Base-by-base conservation (phyloP, 2,888 invertebrate genomes). In the Alentia gelatinosa region DNA sequence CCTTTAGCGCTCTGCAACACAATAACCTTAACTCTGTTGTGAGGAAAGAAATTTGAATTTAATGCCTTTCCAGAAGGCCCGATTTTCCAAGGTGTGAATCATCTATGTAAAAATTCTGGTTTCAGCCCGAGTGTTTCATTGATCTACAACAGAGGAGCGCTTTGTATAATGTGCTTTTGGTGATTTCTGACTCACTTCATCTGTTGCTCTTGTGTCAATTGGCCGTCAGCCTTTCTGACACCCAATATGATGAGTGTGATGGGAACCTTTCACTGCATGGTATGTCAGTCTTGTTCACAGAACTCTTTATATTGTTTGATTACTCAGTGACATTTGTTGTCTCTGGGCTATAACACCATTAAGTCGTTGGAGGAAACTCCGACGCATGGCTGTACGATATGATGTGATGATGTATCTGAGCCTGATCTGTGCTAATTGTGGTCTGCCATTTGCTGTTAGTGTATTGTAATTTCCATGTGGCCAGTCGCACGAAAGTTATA, bases 151-250 rank as follows among this genome's bases (percentile, higher is more conserved):
- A 39, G 79, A 39, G 68, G 79, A 39, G 12, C 37, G 79, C 79
- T 79, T 35, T 79, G 79, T 79, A 79, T 35, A 35, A 79, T 79
- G 79, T 79, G 79, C 79, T 79, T 79, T 35, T 39, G 19, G 35
- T 79, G 79, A 37, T 19, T 79, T 68, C 12, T 68, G 68, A 68
- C 35, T 79, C 1, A 35, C 79, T 63, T 63, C 63, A 63, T 63
- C n/a, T 23, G 39, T 39, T 7, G 37, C 39, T 37, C 39, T 39
- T 79, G 39, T 23, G 79, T 39, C 26, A 23, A 39, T 39, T 79
- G 37, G 9, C 37, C 9, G 35, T 35, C 39, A 79, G 79, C 39
- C 68, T 26, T 26, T 1, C 26, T 4, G 3, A 19, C 4, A 68
- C 68, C 30, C 26, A 12, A 30, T 30, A 26, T 12, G 68, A 30